These are phyloP conservation scores for Myanophis thanlyinensis DNA, from an alignment of 2,113 vertebrate genomes.

Conservation along the genomic window DNA sequence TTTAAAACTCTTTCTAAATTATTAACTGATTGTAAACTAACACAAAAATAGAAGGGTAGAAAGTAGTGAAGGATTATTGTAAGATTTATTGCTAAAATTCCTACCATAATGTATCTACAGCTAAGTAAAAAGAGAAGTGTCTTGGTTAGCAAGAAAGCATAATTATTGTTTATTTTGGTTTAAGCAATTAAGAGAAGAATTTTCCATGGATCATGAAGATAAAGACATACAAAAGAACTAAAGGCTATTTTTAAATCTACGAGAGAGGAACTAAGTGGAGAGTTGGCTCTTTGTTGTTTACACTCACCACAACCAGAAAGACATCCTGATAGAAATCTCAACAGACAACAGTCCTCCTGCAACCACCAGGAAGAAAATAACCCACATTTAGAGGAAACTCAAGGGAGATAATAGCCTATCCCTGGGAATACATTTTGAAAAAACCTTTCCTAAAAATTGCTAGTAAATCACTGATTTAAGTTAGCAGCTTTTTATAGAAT, in stretches of 20 bases:
- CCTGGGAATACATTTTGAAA: conserved; percentile 8
- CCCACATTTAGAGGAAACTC: conserved; percentile 55
- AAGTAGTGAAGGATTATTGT: conserved; percentile 29
- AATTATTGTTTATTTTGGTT: conserved; percentile 61
- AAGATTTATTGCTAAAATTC: conserved; percentile 32
- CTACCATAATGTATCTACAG: conserved; percentile 44
- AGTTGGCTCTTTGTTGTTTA: conserved; percentile 46
- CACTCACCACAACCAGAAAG: conserved; percentile 72
- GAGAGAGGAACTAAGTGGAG: conserved; percentile 37
- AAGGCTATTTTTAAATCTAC: conserved; percentile 50
- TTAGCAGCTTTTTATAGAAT: conserved; percentile 47
- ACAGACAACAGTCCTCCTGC: conserved; percentile 66
- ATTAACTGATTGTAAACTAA: conserved; percentile 39
- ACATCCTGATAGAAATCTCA: conserved; percentile 71
- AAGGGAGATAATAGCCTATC: not conserved
- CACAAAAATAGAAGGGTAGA: conserved; percentile 8
- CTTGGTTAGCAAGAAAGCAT: conserved; percentile 57
- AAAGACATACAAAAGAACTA: conserved; percentile 54
- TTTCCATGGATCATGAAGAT: conserved; percentile 55
- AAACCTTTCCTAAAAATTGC: conserved; percentile 52
- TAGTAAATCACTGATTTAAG: conserved; percentile 25
- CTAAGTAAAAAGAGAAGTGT: conserved; percentile 50
- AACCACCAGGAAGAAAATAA: conserved; percentile 67
- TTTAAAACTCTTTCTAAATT: conserved; percentile 6
- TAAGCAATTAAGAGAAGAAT: conserved; percentile 41